Base-by-base conservation (phyloP, 2,113 vertebrate genomes). In the Lepus timidus region DNA sequence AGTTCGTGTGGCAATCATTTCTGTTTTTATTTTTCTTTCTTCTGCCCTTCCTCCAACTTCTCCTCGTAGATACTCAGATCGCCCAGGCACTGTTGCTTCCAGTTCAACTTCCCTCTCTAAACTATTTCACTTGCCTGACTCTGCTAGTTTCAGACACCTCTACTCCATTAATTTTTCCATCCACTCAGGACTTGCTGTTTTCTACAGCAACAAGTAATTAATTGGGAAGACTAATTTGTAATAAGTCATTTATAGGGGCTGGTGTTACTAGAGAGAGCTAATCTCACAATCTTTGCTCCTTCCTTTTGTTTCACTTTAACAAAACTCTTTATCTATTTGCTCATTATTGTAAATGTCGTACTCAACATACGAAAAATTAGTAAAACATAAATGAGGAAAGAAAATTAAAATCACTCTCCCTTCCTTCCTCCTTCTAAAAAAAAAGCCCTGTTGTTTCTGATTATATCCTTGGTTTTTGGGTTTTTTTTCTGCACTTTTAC, bases 311-410 rank as follows among this genome's bases (percentile, higher is more conserved):
- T 90, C 33, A 88, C 14, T 78, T 52, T 58, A 73, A 68, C 17
- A 79, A 88, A 86, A 33, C n/a, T 17, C 23, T 39, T 9, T n/a
- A 13, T 78, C 36, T 44, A 85, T 92, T 49, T 81, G 65, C 51
- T 84, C 73, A 55, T 86, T 74, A 95, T 65, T 88, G 87, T 86
- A 81, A 70, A 88, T 67, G 7, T 44, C 76, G 62, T 10, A 75
- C 4, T 73, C 6, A 75, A 75, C 49, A 58, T 71, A n/a, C 36
- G 39, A 83, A 82, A 85, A 91, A 87, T 80, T 39, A 88, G 52
- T 74, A 85, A 81, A 92, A 85, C 9, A 85, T 75, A 95, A 93
- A 82, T 90, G 20, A 91, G 31, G 55, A 36, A 82, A 78, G 31
- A 65, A 36, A 82, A 78, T 6, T 17, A 6, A 92, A 85, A 85